Conservation (phyloP, 2,113 vertebrate species). For the Dolichallabes microphthalmus region DNA sequence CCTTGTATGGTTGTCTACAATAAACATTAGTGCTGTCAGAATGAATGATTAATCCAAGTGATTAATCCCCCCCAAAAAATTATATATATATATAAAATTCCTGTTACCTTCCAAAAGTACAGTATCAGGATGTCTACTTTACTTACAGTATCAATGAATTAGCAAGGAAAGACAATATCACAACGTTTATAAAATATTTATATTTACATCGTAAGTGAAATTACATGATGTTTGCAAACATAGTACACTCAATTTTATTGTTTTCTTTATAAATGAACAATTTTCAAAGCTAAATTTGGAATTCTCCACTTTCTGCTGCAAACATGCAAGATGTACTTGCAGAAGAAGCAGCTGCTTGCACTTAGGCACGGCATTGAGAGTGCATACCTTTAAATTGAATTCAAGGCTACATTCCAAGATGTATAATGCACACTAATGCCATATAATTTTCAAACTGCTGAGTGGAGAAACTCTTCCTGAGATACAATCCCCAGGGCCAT, state of each 20-base stretch:
- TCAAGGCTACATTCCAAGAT: not conserved
- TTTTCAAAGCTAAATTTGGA: not conserved
- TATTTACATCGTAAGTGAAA: no score
- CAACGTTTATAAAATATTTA: no score
- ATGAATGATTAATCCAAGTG: no score
- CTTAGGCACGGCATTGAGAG: not conserved
- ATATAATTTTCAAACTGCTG: not conserved
- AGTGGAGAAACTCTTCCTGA: not conserved
- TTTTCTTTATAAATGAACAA: not conserved
- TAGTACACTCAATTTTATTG: not conserved
- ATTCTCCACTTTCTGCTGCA: not conserved
- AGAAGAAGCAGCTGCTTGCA: not conserved
- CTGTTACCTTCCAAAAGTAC: no score
- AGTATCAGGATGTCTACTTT: no score
- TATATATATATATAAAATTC: no score
- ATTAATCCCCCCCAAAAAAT: no score
- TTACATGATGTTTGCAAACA: not conserved
- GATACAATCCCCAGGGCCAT: not conserved
- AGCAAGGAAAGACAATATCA: no score
- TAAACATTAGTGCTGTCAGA: no score
- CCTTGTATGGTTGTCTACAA: no score
- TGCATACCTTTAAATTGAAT: not conserved
- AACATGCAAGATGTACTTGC: not conserved
- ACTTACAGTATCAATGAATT: no score
- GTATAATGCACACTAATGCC: not conserved